Conservation (phyloP, 2,113 vertebrate genomes). For the Chaetura pelagica region DNA sequence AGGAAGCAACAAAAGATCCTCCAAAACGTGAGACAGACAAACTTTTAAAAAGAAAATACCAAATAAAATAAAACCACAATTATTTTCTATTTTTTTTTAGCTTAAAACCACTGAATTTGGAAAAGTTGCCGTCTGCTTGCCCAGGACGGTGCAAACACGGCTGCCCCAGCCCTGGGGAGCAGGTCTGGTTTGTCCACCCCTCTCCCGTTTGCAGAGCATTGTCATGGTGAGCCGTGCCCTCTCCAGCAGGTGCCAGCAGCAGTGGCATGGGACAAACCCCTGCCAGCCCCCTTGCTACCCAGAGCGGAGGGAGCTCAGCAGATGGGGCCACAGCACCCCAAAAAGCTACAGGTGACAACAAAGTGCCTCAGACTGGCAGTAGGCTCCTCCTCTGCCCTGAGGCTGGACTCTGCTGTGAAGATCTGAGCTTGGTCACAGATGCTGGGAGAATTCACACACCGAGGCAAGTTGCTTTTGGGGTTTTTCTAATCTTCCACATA, state of each 20-base stretch:
- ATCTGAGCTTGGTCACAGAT: neutral
- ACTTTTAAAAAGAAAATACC: neutral
- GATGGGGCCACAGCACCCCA: neutral
- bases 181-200: fast-evolving
- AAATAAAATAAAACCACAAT: neutral
- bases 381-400: fast-evolving
- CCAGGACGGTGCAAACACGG: neutral
- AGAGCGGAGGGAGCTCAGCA: neutral
- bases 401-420: neutral
- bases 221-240: fast-evolving
- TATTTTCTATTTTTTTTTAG: neutral
- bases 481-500: neutral
- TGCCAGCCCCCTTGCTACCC: neutral
- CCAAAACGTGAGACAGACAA: neutral
- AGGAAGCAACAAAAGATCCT: neutral
- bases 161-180: neutral
- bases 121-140: neutral
- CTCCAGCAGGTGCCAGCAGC: fast-evolving
- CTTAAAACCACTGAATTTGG: neutral
- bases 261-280: neutral
- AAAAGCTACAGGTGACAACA: neutral
- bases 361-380: neutral
- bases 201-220: fast-evolving
- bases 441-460: neutral
- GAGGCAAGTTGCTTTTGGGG: neutral